These are phyloP conservation scores for Paramormyrops hopkinsi DNA, from an alignment of 2,797 vertebrate species.

Conservation along the genomic window DNA sequence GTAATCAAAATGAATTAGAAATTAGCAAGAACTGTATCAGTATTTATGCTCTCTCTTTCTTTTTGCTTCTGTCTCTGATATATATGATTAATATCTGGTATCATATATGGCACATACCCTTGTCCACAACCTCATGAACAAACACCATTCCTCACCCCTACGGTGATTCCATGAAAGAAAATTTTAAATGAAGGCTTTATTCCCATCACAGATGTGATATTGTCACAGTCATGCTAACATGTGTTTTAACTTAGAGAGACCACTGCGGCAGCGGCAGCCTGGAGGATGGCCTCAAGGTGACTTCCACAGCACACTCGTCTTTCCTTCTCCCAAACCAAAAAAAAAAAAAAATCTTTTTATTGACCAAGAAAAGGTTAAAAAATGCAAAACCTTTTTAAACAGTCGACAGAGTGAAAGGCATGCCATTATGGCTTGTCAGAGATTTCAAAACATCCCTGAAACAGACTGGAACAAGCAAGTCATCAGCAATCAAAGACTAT, in stretches of 20 bases:
- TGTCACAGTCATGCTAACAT: not conserved
- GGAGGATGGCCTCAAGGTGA: not conserved
- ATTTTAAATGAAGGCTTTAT: not conserved
- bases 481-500: constrained; percentile 14
- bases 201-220: not conserved
- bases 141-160: not conserved
- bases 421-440: constrained; percentile 5
- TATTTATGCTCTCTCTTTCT: not conserved
- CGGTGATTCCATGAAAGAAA: not conserved
- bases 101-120: not conserved
- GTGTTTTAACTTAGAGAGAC: not conserved
- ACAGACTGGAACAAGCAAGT: constrained; percentile 27
- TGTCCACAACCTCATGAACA: not conserved
- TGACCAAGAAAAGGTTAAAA: not conserved
- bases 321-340: not conserved
- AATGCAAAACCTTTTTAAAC: not conserved
- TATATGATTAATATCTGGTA: not conserved
- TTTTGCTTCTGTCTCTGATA: not conserved
- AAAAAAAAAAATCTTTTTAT: not conserved
- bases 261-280: not conserved
- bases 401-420: constrained; percentile 32
- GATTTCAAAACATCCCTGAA: constrained; percentile 15
- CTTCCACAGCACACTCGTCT: not conserved
- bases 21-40: not conserved
- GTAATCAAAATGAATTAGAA: not conserved